phyloP scores from a whole-genome alignment of 2,888 invertebrate species.

The Ornithoptera alexandrae region DNA sequence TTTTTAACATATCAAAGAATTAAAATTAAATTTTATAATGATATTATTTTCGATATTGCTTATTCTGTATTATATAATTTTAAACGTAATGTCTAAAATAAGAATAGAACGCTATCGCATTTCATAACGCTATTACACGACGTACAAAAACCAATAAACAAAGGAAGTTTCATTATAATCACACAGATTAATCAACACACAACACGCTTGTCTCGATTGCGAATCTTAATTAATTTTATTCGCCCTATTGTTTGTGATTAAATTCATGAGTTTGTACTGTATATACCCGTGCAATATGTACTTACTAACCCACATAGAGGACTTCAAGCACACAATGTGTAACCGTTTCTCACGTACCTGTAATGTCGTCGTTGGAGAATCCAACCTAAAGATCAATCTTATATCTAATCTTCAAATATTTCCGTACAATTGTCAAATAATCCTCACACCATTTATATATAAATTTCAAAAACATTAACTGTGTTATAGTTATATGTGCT shows the following conservation, averaged over 20 bases:
- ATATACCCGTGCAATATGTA: constrained; percentile 15
- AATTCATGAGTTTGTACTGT: constrained; percentile 10
- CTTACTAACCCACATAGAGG: constrained; percentile 16
- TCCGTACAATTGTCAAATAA: background rate
- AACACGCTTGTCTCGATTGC: constrained; percentile 7
- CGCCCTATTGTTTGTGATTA: constrained; percentile 20
- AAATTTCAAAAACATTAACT: too few relatives aligned
- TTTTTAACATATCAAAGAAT: too few relatives aligned
- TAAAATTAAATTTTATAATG: background rate
- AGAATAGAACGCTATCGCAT: background rate
- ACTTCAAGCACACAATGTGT: constrained; percentile 46
- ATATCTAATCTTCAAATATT: background rate
- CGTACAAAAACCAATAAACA: constrained; percentile 12
- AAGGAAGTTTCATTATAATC: constrained; percentile 18
- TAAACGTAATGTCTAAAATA: background rate
- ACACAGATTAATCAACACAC: constrained; percentile 9
- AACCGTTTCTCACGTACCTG: constrained; percentile 56
- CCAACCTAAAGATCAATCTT: background rate
- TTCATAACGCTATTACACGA: background rate
- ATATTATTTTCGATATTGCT: background rate
- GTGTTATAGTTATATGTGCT: too few relatives aligned
- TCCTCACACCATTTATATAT: background rate
- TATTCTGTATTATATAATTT: background rate
- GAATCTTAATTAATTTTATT: constrained; percentile 21
- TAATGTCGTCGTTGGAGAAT: constrained; percentile 2